Evolutionary conservation across 2,797 vertebrate genomes (phyloP).

Genomic region (Rousettus madagascariensis): DNA sequence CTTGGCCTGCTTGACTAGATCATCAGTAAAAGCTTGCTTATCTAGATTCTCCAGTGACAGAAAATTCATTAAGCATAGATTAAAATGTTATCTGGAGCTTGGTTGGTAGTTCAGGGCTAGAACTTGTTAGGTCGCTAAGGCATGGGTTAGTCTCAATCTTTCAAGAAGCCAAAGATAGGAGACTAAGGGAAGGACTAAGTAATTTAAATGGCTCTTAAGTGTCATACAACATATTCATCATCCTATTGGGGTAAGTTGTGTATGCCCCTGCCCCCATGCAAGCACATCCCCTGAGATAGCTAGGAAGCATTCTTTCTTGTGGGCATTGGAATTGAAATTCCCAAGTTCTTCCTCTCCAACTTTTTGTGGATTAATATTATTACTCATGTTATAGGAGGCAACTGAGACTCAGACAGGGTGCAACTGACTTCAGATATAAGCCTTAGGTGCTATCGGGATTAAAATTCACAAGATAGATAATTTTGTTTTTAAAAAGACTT

Average conservation of each 20-base stretch:
- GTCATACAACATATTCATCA: neutral
- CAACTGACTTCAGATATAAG: neutral
- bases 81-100: neutral
- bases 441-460: neutral
- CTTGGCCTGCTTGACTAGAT: neutral
- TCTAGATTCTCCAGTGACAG: neutral
- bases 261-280: neutral
- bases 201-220: neutral
- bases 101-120: neutral
- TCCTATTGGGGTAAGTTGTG: neutral
- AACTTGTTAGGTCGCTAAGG: neutral
- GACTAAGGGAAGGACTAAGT: neutral
- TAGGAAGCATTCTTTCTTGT: neutral
- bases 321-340: neutral
- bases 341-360: neutral
- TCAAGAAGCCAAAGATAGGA: neutral
- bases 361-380: constrained; percentile 49
- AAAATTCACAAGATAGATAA: neutral
- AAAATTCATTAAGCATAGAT: neutral
- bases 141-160: neutral
- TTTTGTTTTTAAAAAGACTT: neutral
- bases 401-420: neutral
- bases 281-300: neutral
- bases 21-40: neutral
- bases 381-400: neutral